Conservation (phyloP, 2,797 vertebrate species). For the Synaphobranchus kaupii region DNA sequence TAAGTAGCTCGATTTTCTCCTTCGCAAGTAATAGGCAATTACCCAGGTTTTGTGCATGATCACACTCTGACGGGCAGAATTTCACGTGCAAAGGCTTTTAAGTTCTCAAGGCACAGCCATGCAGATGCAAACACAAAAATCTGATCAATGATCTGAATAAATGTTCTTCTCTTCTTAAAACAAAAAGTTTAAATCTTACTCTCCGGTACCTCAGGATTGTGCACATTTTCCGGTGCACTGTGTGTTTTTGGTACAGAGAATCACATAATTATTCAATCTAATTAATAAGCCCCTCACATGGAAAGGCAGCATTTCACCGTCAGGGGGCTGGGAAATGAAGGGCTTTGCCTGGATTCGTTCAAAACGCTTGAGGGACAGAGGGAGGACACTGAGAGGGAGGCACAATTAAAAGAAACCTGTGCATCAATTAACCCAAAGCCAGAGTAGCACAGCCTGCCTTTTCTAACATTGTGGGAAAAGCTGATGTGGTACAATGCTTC, state of each 20-base stretch:
- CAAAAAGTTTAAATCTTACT: neutral
- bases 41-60: conserved; percentile 34
- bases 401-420: conserved; percentile 20
- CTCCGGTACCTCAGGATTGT: neutral
- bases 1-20: conserved; percentile 18
- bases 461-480: neutral
- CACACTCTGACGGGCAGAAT: conserved; percentile 32
- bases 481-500: neutral
- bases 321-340: neutral
- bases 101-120: conserved; percentile 15
- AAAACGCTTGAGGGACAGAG: conserved; percentile 10
- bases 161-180: neutral
- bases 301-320: neutral
- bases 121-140: conserved; percentile 17
- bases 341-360: conserved; percentile 13
- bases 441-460: neutral
- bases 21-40: conserved; percentile 39
- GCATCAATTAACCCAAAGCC: conserved; percentile 32
- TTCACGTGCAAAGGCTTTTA: conserved; percentile 37
- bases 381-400: neutral
- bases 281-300: neutral
- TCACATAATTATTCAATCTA: neutral
- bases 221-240: neutral
- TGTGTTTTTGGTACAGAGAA: neutral
- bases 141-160: neutral